Evolutionary conservation across 2,888 invertebrate genomes (phyloP).

Genomic region (Spialia ferax): DNA sequence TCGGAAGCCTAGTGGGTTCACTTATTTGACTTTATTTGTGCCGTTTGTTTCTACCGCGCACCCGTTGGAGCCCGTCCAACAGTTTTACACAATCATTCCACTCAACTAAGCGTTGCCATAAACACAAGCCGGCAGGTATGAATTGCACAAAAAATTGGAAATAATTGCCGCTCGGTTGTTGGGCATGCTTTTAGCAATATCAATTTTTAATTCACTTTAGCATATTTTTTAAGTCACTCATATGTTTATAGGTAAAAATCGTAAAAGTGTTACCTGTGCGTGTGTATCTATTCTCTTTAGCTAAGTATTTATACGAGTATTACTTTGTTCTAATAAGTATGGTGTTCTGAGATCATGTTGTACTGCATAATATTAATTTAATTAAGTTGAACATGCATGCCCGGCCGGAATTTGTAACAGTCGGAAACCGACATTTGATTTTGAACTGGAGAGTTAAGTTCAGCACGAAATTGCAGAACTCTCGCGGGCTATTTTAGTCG

Average conservation of each 20-base stretch:
- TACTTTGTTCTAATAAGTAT: no score
- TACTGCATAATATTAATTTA: conserved; percentile 3
- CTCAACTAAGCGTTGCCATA: conserved; percentile 86
- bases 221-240: conserved; percentile 19
- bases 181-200: conserved; percentile 63
- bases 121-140: conserved; percentile 83
- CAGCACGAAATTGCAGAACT: conserved; percentile 56
- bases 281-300: no score
- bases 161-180: conserved; percentile 81
- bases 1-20: conserved; percentile 64
- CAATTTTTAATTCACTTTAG: conserved; percentile 59
- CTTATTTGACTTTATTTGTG: conserved; percentile 84
- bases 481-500: conserved; percentile 56
- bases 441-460: conserved; percentile 28
- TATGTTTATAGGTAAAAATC: no score
- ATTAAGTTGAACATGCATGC: background rate
- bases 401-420: background rate
- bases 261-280: no score
- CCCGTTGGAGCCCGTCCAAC: conserved; percentile 81
- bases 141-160: conserved; percentile 81
- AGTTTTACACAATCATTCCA: conserved; percentile 87
- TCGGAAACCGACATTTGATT: conserved; percentile 8
- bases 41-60: conserved; percentile 75
- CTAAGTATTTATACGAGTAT: no score
- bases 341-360: background rate